Evolutionary conservation across 2,888 invertebrate species (phyloP), one percentile per base, ranked within the genome.

Genomic region (Drosophila yooni): DNA sequence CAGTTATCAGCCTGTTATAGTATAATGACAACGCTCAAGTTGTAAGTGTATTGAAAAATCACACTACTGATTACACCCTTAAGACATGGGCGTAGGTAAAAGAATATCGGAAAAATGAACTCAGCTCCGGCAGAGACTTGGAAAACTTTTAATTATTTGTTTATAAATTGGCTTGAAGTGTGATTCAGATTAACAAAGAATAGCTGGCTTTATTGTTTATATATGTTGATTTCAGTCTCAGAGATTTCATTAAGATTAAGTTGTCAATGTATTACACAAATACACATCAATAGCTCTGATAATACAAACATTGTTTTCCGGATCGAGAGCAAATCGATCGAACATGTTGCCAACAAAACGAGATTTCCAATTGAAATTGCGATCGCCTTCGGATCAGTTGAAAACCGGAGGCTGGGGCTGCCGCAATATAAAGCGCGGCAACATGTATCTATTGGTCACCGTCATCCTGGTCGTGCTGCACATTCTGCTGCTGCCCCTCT

Each of bases 381-480:
- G 7, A 18, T 38, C 36, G n/a, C 34, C 15, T 10, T 3, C 38
- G 8, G 13, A 38, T 56, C 81, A 80, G 70, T 76, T 34, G 11
- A 36, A 29, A 18, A 21, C 31, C 48, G 54, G 60, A n/a, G 74
- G 72, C 61, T 81, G 80, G 80, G 79, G 72, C 52, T 34, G 87
- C 91, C 36, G 93, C 91, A 3, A 93, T 89, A 68, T 40, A 88
- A 6, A 82, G 70, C 40, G 78, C 46, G 75, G 72, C 21, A 69
- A 82, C 31, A 81, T 82, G 73, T 79, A 82, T 59, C 15, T 73
- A 3, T 38, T 60, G 50, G 53, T 79, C 11, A 52, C 75, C 2
- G 7, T 85, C 11, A 1, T 64, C 8, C 34, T 89, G 3, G 3
- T 81, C 1, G 48, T 78, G 25, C 13, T 88, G 34, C 83, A 88